Conservation (phyloP, 2,797 vertebrate species). For the Neosilurus mollespiculum region DNA sequence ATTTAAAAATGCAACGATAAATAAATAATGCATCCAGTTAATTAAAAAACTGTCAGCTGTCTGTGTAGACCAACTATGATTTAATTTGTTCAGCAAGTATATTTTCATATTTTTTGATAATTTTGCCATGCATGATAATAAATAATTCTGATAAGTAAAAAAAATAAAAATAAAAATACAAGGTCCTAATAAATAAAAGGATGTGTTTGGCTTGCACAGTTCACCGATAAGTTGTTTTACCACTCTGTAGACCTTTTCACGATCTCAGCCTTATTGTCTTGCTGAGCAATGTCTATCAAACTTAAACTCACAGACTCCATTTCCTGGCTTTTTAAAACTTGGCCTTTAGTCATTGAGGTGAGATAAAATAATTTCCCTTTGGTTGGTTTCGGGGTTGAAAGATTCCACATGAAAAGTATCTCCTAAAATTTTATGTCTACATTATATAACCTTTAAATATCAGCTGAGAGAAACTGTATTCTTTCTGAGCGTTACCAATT, state of each 20-base stretch:
- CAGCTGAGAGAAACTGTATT: no score
- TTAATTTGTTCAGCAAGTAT: not conserved
- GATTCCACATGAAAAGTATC: not conserved
- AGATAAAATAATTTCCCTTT: not conserved
- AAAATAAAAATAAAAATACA: not conserved
- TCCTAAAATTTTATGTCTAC: not conserved
- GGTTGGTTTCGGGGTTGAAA: not conserved
- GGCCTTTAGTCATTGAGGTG: not conserved
- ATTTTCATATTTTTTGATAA: not conserved
- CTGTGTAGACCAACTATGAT: not conserved
- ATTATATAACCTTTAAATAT: not conserved
- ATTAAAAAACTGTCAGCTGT: not conserved
- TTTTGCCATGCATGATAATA: not conserved
- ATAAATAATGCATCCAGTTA: not conserved
- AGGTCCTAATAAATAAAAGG: not conserved
- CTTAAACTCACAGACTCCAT: not conserved
- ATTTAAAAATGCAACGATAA: not conserved
- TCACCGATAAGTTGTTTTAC: not conserved
- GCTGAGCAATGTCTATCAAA: slow-evolving; percentile 9
- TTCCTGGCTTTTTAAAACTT: slow-evolving; percentile 10
- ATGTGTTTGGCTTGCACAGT: not conserved
- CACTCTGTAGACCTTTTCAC: not conserved
- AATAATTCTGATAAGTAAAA: not conserved
- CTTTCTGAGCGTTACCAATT: not conserved
- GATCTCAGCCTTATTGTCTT: not conserved